phyloP scores from a whole-genome alignment of 2,888 invertebrate species.

The Cabera pusaria region DNA sequence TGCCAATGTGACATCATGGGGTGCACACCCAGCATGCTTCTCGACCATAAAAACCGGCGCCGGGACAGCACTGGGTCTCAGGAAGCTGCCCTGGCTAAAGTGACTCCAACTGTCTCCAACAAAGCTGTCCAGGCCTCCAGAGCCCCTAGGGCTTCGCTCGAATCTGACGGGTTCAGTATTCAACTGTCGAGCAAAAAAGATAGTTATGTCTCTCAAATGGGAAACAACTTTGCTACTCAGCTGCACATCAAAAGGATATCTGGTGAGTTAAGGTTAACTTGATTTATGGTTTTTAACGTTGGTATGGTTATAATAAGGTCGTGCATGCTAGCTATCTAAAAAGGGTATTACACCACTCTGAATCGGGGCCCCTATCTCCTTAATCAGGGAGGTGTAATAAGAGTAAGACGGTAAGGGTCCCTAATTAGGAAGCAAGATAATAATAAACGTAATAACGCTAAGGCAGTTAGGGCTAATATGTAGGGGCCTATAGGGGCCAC shows the following conservation, averaged over 20 bases:
- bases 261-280: no score
- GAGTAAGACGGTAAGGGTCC: no score
- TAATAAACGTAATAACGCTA: no score
- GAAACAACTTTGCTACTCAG: constrained; percentile 79
- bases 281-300: no score
- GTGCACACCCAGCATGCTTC: constrained; percentile 85
- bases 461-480: no score
- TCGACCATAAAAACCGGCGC: constrained; percentile 84
- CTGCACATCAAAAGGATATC: constrained; percentile 79
- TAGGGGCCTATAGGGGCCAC: no score
- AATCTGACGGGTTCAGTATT: constrained; percentile 79
- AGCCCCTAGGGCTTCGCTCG: constrained; percentile 74
- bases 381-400: no score
- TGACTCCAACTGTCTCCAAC: constrained; percentile 70
- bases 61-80: constrained; percentile 81
- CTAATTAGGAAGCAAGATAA: no score
- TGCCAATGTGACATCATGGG: constrained; percentile 75
- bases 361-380: no score
- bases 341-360: no score
- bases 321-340: no score
- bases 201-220: constrained; percentile 81
- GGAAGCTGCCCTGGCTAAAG: constrained; percentile 74
- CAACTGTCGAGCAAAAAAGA: constrained; percentile 78
- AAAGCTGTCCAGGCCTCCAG: constrained; percentile 73
- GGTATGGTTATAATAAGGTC: no score